A percentile compares a stretch with the other conserved stretches of the same genome.
Evolutionary conservation across 2,888 invertebrate genomes (phyloP).

Genomic region (Cephus rjabovi): DNA sequence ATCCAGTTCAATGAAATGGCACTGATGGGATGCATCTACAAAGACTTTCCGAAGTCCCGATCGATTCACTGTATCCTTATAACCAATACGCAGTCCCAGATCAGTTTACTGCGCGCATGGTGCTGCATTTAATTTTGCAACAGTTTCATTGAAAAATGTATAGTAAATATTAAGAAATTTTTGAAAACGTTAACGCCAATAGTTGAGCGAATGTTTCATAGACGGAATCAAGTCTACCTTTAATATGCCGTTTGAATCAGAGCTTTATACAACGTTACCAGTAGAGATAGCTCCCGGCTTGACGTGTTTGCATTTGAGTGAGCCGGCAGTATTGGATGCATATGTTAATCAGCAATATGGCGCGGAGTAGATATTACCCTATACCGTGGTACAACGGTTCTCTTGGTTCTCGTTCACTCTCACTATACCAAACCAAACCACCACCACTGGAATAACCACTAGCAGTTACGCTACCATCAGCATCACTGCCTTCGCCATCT

Average conservation of each 20-base stretch:
- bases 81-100: background rate
- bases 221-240: constrained; percentile 53
- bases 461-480: constrained; percentile 1
- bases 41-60: background rate
- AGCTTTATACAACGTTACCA: constrained; percentile 53
- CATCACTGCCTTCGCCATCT: constrained; percentile 33
- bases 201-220: constrained; percentile 45
- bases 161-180: background rate
- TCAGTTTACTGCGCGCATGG: background rate
- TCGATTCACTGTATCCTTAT: background rate
- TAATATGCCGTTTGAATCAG: constrained; percentile 62
- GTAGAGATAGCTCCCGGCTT: constrained; percentile 53
- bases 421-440: constrained; percentile 1
- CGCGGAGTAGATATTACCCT: constrained; percentile 55
- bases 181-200: constrained; percentile 30
- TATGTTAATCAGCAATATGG: constrained; percentile 63
- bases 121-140: background rate
- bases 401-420: constrained; percentile 6
- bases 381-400: constrained; percentile 18
- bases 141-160: background rate
- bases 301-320: constrained; percentile 58
- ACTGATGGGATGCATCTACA: background rate
- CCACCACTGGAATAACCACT: constrained; percentile 16
- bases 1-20: background rate
- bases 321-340: constrained; percentile 56